phyloP scores from a whole-genome alignment of 2,113 vertebrate genomes.

The Myotis lucifugus region DNA sequence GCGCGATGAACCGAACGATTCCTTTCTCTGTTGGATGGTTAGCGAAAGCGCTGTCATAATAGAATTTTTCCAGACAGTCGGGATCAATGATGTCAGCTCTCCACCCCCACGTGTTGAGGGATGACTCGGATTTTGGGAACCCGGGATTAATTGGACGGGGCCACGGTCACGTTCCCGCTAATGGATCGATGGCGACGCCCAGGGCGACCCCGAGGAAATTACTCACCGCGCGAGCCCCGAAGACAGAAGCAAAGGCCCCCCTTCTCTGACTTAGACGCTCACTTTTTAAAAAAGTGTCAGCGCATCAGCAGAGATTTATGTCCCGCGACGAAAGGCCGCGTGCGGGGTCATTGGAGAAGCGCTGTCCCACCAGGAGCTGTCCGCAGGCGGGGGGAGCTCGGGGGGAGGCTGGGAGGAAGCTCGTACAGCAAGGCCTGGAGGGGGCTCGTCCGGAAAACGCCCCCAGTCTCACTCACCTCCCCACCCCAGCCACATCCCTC shows the following conservation, averaged over 20 bases:
- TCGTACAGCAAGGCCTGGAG: accelerated
- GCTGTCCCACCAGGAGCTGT: background rate
- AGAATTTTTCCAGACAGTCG: constrained; percentile 55
- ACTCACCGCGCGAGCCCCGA: background rate
- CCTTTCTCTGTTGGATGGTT: constrained; percentile 59
- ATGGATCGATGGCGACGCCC: background rate
- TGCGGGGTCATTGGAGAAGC: background rate
- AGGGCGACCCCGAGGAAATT: constrained; percentile 13
- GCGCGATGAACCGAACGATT: background rate
- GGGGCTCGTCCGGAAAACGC: background rate
- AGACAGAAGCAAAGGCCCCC: background rate
- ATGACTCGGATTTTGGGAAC: constrained; percentile 26
- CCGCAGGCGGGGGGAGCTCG: background rate
- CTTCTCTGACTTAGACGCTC: background rate
- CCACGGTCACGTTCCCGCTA: background rate
- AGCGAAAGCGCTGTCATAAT: constrained; percentile 35
- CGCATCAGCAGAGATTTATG: background rate
- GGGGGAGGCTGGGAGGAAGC: accelerated
- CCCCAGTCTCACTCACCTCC: accelerated
- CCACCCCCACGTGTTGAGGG: background rate
- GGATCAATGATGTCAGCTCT: constrained; percentile 41
- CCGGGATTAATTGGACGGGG: constrained; percentile 40
- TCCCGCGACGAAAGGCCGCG: background rate
- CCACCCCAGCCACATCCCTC: accelerated
- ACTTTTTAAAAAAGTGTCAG: background rate